Evolutionary conservation across 2,888 invertebrate genomes (phyloP).

Genomic region (Hypomecis punctinalis): DNA sequence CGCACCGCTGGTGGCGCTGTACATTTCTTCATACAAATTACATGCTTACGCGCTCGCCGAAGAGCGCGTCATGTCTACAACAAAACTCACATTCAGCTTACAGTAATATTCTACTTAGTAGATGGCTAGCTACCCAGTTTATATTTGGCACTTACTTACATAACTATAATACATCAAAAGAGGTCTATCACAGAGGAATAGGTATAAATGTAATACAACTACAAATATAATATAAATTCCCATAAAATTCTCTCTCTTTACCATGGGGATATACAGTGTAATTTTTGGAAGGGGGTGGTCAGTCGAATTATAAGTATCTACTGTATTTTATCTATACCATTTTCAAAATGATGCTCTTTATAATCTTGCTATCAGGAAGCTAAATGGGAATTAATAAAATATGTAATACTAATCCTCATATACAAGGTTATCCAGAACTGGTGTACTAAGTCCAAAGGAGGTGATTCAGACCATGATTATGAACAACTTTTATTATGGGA

Average conservation of each 20-base stretch:
- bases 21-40: no score
- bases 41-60: no score
- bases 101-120: no score
- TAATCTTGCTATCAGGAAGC: not conserved
- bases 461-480: no score
- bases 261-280: not conserved
- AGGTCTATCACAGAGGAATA: slow-evolving; percentile 50
- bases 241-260: slow-evolving; percentile 28
- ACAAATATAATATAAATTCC: slow-evolving; percentile 27
- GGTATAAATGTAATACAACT: slow-evolving; percentile 22
- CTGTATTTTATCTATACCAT: no score
- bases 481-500: no score
- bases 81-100: no score
- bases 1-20: no score
- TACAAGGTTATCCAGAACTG: not conserved
- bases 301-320: no score
- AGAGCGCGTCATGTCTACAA: no score
- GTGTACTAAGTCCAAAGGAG: no score
- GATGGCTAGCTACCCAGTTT: not conserved
- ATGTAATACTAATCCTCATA: not conserved
- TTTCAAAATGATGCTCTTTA: no score
- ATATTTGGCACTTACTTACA: slow-evolving; percentile 37
- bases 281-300: not conserved
- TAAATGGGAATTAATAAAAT: not conserved
- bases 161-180: slow-evolving; percentile 34